Base-by-base conservation (phyloP, 1,140 invertebrate species). In the Hypothenemus hampei region DNA sequence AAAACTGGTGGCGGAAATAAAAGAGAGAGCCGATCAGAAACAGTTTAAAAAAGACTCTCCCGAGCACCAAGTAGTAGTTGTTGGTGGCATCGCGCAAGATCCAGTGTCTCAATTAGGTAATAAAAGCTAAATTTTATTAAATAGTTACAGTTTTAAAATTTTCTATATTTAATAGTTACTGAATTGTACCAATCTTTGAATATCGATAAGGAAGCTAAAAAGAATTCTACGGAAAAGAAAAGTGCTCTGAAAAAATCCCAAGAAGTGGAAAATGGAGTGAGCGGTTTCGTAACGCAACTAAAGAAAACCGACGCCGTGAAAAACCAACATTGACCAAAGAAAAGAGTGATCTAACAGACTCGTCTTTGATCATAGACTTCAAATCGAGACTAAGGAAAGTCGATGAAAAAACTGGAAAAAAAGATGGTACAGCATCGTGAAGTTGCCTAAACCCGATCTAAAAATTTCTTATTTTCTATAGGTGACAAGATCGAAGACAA, bases 371-470 rank as follows among this genome's bases (percentile, higher is more conserved):
- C 54, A 87, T 89, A 23, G 89, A 92, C 70, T 87, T 92, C 55
- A 91, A 92, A 66, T 86, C 89, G 0, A 78, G 88, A 54, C 71
- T 93, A 61, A 80, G 89, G 66, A 91, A 91, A 77, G 87, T 91
- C 0, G 86, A 90, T 33, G 63, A 64, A 7, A 77, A 75, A 43
- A 75, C 8, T 41, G 39, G 18, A 18, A 54, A 54, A 39, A 44
- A 54, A 35, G 51, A 44, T 10, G 39, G 40, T 33, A 33, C 43
- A 22, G 13, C 21, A 20, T 16, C 3, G n/a, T 29, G 6, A 29
- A 29, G 24, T 37, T 37, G 6, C 15, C 15, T 37, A 13, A 13
- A 10, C 35, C 35, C 6, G 1, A 37, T 37, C 16, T 15, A 7
- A 37, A 18, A 7, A 41, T 41, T 20, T 1, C 8, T 41, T 41